These are phyloP conservation scores for Pocota personata DNA, from an alignment of 2,888 invertebrate genomes.

Conservation along the genomic window DNA sequence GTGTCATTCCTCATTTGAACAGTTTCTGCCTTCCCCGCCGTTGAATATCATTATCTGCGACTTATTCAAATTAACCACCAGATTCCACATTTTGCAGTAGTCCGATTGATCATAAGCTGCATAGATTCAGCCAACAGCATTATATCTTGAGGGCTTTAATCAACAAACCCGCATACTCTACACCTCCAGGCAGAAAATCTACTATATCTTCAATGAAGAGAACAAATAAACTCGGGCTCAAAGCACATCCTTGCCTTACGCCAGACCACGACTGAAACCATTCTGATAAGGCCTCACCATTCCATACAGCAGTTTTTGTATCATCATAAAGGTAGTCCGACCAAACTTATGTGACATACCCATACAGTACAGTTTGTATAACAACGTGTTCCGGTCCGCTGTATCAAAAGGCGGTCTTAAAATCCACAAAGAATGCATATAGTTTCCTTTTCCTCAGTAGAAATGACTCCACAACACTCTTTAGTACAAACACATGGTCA, in stretches of 20 bases:
- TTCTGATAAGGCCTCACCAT: neutral
- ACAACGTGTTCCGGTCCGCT: too few relatives aligned
- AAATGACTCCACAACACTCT: too few relatives aligned
- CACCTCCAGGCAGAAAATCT: neutral
- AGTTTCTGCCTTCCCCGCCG: too few relatives aligned
- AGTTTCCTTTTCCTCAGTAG: too few relatives aligned
- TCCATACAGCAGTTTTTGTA: neutral
- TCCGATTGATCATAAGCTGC: neutral
- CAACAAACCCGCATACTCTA: neutral
- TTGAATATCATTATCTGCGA: too few relatives aligned
- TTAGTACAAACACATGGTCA: too few relatives aligned
- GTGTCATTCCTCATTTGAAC: too few relatives aligned
- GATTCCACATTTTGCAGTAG: neutral
- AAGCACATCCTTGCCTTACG: neutral
- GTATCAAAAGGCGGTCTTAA: too few relatives aligned
- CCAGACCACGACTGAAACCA: neutral
- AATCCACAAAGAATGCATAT: too few relatives aligned
- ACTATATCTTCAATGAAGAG: neutral
- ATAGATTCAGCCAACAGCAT: neutral
- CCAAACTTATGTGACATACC: slow-evolving; percentile 1
- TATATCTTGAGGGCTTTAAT: neutral
- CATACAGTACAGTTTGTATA: too few relatives aligned
- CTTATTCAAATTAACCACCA: neutral
- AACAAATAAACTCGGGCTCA: neutral
- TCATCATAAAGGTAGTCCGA: neutral